phyloP scores from a whole-genome alignment of 2,113 vertebrate genomes.

The Speoplatyrhinus poulsoni region DNA sequence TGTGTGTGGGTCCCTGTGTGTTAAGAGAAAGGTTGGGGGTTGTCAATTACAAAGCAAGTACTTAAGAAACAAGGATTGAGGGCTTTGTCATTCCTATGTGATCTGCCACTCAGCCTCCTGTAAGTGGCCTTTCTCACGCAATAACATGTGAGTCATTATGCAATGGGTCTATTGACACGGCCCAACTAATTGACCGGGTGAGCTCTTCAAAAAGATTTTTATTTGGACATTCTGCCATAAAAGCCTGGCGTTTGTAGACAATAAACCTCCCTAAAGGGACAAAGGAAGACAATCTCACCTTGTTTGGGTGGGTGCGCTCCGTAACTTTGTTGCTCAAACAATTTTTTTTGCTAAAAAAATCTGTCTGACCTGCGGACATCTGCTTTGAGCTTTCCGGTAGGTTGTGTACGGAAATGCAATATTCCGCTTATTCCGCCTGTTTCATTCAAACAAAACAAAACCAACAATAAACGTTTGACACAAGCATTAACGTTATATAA shows the following conservation, averaged over 20 bases:
- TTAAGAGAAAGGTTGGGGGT: neutral
- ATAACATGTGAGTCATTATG: conserved; percentile 74
- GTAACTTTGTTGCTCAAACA: neutral
- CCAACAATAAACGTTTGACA: too few species aligned
- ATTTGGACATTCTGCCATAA: conserved; percentile 66
- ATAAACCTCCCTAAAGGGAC: conserved; percentile 57
- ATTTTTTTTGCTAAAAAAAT: neutral
- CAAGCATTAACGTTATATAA: too few species aligned
- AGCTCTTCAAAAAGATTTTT: conserved; percentile 76
- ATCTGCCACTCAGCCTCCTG: conserved; percentile 61
- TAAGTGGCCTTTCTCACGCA: conserved; percentile 68
- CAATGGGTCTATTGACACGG: conserved; percentile 66
- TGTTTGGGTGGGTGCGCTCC: conserved; percentile 41
- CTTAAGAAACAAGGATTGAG: conserved; percentile 50
- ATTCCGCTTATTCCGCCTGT: neutral
- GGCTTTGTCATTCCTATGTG: conserved; percentile 70
- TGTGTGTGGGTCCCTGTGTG: neutral
- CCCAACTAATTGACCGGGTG: conserved; percentile 65
- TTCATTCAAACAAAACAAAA: neutral
- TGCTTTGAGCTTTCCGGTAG: conserved; percentile 16
- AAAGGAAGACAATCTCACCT: conserved; percentile 48
- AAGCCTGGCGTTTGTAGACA: conserved; percentile 69
- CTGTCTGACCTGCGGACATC: neutral
- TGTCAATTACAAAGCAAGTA: conserved; percentile 54
- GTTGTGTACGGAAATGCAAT: conserved; percentile 5